Base-by-base conservation (phyloP, 2,797 vertebrate genomes). In the Buphagus erythrorhynchus region DNA sequence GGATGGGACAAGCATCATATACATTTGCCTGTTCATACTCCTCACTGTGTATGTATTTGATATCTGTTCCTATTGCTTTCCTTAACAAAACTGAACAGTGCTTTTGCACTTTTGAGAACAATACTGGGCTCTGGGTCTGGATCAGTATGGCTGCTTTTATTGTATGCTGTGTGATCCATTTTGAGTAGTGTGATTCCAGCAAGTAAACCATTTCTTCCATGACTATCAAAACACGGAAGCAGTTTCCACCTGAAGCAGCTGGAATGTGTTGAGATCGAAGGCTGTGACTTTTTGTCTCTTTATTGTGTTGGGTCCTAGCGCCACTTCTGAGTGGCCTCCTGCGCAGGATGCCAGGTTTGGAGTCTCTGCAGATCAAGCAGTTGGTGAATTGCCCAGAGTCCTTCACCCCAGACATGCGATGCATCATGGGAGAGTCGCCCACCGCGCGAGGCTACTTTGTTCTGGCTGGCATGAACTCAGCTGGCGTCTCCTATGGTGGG, bases 381-480 rank as follows among this genome's bases (percentile, higher is more conserved):
- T 95, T 99, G 78, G 99, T 99, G 92, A 99, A 99, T 90, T 99
- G 99, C 97, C 99, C 99, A 0, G 99, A 99, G 97, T 99, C 99
- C 91, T 99, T 99, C 97, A 99, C 99, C 5, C 99, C 99, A 6
- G 99, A 99, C 86, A 99, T 99, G 99, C 98, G 99, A 29, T 99
- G 99, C 94, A 98, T 99, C 95, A 99, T 99, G 99, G 99, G 99
- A 7, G 99, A 99, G 97, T 99, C 98, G 0, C 99, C 99, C 3
- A 97, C 97, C 0, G 95, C 99, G 1, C 97, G 93, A 6, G 99
- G 99, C 35, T 99, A 99, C 98, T 99, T 98, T 0, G 98, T 99
- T 51, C 97, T 99, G 92, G 99, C 99, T 3, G 99, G 99, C 76
- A 99, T 99, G 99, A 99, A 99, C 98, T 99, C 99, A 2, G 99